Evolutionary conservation across 2,113 vertebrate species (phyloP), one percentile per base, ranked within the genome.

Genomic region (Notarius quadriscutis): DNA sequence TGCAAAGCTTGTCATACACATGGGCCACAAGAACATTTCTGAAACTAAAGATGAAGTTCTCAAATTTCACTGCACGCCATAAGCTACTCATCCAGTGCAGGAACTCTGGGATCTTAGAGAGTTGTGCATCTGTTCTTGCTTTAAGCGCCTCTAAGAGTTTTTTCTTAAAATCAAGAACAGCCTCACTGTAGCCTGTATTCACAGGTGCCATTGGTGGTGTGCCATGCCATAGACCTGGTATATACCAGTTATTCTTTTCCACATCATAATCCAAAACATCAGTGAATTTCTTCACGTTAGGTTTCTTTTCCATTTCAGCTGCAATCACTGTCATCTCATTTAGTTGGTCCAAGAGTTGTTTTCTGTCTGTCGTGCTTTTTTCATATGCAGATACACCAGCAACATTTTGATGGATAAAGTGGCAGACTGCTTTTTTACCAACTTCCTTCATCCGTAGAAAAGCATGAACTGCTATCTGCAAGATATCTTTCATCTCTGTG

Each of bases 331-430:
- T 94, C 92, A 92, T 93, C 14, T 95, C 89, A 51, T 94, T 83
- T 0, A 96, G 87, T 0, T 94, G 92, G 0, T 95, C 94, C 69
- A 93, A 72, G 1, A 95, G 75, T 57, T 86, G 88, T 69, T 92
- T 91, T 86, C 92, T 89, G 4, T 95, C 95, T 25, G 90, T 87
- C 0, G 81, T 89, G 78, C 25, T 95, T 22, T 93, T 94, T 1
- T 88, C 81, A 22, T 95, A 65, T 41, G 91, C 93, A 9, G 95
- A 92, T 15, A 91, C 87, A 22, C 91, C 95, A 4, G 87, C 91
- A 62, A 95, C 93, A 78, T 94, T 96, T 85, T 96, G 95, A 62
- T 95, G 94, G 0, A 96, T 94, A 87, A 96, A 96, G 86, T 96
- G 94, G 83, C 94, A 96, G 81, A 90, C 91, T 63, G 95, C 92